These are phyloP conservation scores for Mylabris phalerata DNA, from an alignment of 1,140 invertebrate genomes.

Conservation along the genomic window DNA sequence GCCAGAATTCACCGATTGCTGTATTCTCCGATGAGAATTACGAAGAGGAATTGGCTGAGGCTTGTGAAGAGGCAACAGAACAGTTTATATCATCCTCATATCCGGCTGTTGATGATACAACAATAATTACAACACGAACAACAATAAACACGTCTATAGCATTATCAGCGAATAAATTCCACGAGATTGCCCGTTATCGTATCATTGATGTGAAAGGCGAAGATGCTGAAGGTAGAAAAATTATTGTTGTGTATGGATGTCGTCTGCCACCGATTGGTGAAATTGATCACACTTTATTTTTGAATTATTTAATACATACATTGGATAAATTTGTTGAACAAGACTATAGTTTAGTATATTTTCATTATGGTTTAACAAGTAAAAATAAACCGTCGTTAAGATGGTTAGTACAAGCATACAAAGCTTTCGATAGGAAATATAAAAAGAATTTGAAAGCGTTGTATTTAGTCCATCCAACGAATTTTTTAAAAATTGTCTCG, in stretches of 20 bases:
- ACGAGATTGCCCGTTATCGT: conserved; percentile 73
- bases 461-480: conserved; percentile 97
- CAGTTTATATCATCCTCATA: conserved; percentile 36
- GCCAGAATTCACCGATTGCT: conserved; percentile 37
- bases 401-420: conserved; percentile 97
- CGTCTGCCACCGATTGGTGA: conserved; percentile 82
- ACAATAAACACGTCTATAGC: no score
- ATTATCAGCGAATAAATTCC: neutral
- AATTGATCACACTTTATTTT: conserved; percentile 67
- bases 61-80: conserved; percentile 34
- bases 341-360: conserved; percentile 98
- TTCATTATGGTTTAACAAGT: conserved; percentile 94
- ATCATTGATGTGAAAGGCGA: conserved; percentile 89
- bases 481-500: conserved; percentile 94
- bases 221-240: conserved; percentile 82
- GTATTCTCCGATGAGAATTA: conserved; percentile 76
- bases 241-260: conserved; percentile 93
- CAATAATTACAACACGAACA: conserved; percentile 23
- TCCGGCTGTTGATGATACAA: conserved; percentile 47
- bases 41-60: conserved; percentile 71
- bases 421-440: conserved; percentile 96
- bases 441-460: conserved; percentile 99
- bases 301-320: conserved; percentile 88
- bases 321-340: conserved; percentile 97
- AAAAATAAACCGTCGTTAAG: conserved; percentile 94